Conservation (phyloP, 1,140 invertebrate species). For the Diabrotica virgifera region DNA sequence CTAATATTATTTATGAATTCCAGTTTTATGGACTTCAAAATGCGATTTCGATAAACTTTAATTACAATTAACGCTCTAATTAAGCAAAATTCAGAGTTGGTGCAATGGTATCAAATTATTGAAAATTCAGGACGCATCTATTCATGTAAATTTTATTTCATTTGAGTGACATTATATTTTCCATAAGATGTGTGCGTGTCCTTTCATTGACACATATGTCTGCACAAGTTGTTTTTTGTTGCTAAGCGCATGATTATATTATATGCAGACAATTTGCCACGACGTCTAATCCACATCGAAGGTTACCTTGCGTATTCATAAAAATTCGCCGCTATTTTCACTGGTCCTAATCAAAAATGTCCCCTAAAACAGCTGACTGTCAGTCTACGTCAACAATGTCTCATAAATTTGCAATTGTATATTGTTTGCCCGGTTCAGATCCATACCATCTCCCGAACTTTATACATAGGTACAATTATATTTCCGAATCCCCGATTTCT, state of each 20-base stretch:
- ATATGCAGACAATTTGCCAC: not conserved
- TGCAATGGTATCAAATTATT: too few relatives aligned
- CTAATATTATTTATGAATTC: too few relatives aligned
- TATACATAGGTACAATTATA: conserved; percentile 1
- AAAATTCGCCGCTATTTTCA: not conserved
- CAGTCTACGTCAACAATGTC: conserved; percentile 5
- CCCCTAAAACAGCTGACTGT: not conserved
- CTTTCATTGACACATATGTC: too few relatives aligned
- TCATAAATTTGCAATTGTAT: conserved; percentile 14
- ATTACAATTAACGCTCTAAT: too few relatives aligned
- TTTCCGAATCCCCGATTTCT: not conserved
- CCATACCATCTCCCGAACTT: not conserved
- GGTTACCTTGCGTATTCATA: not conserved
- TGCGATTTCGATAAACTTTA: too few relatives aligned
- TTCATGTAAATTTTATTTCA: too few relatives aligned
- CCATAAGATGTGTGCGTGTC: too few relatives aligned
- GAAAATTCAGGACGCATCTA: too few relatives aligned
- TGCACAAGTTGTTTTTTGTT: too few relatives aligned
- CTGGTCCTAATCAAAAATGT: conserved; percentile 3
- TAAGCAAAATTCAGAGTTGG: too few relatives aligned
- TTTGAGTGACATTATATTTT: too few relatives aligned
- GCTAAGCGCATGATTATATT: not conserved
- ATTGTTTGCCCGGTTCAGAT: conserved; percentile 6
- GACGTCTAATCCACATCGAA: not conserved
- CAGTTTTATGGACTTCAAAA: too few relatives aligned